phyloP scores from a whole-genome alignment of 2,888 invertebrate species.

The Pristionchus fissidentatus region DNA sequence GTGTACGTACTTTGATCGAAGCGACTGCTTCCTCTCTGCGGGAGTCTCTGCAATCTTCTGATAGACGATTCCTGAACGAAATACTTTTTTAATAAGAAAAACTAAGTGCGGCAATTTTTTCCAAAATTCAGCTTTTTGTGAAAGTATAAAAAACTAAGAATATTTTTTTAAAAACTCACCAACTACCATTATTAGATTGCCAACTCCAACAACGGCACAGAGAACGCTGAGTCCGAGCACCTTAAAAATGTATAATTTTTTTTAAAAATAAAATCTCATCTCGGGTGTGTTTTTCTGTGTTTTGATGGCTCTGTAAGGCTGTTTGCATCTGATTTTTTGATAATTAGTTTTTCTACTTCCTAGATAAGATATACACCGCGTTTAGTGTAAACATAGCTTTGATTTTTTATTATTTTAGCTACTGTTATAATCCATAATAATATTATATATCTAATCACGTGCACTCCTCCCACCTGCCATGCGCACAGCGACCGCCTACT shows the following conservation, averaged over 20 bases:
- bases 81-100: background rate
- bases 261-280: background rate
- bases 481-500: constrained; percentile 17
- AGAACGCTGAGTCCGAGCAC: constrained; percentile 51
- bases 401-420: no score
- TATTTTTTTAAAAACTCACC: background rate
- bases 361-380: no score
- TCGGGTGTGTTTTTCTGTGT: no score
- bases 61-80: constrained; percentile 41
- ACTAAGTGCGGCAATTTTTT: no score
- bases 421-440: no score
- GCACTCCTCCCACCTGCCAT: constrained; percentile 52
- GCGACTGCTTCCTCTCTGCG: constrained; percentile 31
- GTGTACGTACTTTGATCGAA: constrained; percentile 16
- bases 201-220: constrained; percentile 50
- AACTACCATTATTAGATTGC: constrained; percentile 53
- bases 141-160: background rate
- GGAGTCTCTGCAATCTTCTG: constrained; percentile 28
- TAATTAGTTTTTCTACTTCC: no score
- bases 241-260: constrained; percentile 37
- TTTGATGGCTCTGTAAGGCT: no score
- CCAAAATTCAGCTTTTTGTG: no score
- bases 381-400: no score
- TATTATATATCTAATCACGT: background rate
- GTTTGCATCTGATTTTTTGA: no score